Percentiles rank a stretch among this genome's conserved stretches.
phyloP scores from a whole-genome alignment of 53 echinoderm and acorn worm genomes.

The Pentamera pediparva region DNA sequence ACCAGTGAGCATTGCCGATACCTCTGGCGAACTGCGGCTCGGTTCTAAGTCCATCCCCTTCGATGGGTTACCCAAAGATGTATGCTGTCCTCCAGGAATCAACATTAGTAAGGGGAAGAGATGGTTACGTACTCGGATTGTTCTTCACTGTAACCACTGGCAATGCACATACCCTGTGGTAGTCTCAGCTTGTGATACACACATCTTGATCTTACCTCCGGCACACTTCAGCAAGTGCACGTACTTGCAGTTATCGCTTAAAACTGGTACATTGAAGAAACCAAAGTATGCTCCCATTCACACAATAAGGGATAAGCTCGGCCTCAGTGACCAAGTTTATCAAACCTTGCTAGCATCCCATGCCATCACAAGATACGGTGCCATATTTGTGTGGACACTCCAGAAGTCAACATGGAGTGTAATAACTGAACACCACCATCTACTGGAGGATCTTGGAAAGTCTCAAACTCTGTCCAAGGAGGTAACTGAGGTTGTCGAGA shows the following conservation, averaged over 20 bases:
- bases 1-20: too few species aligned
- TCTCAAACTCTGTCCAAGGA: background rate
- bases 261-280: too few species aligned
- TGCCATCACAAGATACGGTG: background rate
- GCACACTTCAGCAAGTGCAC: background rate
- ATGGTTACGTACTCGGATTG: too few species aligned
- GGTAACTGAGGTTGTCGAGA: background rate
- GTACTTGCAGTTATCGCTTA: background rate
- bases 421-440: background rate
- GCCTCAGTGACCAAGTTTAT: too few species aligned
- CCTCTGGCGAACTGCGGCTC: conserved; percentile 24
- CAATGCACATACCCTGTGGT: background rate
- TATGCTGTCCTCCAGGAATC: background rate
- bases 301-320: background rate
- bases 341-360: background rate
- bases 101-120: background rate
- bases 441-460: too few species aligned
- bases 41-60: background rate
- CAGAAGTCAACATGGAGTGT: background rate
- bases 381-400: background rate
- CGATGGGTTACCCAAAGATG: background rate
- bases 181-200: too few species aligned
- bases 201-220: background rate
- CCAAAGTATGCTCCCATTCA: background rate
- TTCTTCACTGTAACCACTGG: too few species aligned